A percentile compares a stretch with the other conserved stretches of the same genome.
phyloP scores from a whole-genome alignment of 2,888 invertebrate species.

The Campoletis raptor region DNA sequence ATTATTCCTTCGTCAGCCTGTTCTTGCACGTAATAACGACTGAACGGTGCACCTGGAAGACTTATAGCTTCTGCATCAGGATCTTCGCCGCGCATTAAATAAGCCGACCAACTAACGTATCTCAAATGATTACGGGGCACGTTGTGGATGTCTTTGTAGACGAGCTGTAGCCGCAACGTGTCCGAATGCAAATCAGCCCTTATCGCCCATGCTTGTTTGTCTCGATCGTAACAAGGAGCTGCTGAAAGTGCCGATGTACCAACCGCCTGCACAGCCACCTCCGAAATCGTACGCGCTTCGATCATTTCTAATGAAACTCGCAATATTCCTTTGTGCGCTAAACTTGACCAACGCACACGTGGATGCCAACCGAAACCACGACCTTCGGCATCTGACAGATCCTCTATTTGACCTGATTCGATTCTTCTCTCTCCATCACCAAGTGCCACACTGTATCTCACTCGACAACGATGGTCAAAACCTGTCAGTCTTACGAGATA shows the following conservation, averaged over 20 bases:
- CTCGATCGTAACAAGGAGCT: slow-evolving; percentile 91
- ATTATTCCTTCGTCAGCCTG: slow-evolving; percentile 92
- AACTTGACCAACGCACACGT: slow-evolving; percentile 87
- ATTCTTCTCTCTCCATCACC: slow-evolving; percentile 89
- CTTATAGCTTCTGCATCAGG: slow-evolving; percentile 88
- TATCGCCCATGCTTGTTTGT: slow-evolving; percentile 92
- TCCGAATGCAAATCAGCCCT: slow-evolving; percentile 92
- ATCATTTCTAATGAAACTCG: slow-evolving; percentile 91
- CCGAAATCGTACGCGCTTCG: slow-evolving; percentile 90
- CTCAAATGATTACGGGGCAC: slow-evolving; percentile 92
- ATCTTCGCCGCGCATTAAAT: slow-evolving; percentile 88
- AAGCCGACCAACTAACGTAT: slow-evolving; percentile 90
- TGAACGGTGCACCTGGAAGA: slow-evolving; percentile 91
- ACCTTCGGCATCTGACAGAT: slow-evolving; percentile 90
- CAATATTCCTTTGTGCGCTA: slow-evolving; percentile 87
- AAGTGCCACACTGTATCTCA: slow-evolving; percentile 89
- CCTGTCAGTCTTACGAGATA: slow-evolving; percentile 91
- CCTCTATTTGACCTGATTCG: slow-evolving; percentile 90
- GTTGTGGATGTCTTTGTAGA: slow-evolving; percentile 91
- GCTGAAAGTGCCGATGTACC: slow-evolving; percentile 87
- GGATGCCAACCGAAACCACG: slow-evolving; percentile 90
- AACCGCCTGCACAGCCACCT: slow-evolving; percentile 86
- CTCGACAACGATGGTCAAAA: slow-evolving; percentile 92
- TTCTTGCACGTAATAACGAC: slow-evolving; percentile 93
- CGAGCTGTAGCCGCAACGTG: slow-evolving; percentile 90